phyloP scores from a whole-genome alignment of 2,113 vertebrate species.

The Serilophus lunatus region DNA sequence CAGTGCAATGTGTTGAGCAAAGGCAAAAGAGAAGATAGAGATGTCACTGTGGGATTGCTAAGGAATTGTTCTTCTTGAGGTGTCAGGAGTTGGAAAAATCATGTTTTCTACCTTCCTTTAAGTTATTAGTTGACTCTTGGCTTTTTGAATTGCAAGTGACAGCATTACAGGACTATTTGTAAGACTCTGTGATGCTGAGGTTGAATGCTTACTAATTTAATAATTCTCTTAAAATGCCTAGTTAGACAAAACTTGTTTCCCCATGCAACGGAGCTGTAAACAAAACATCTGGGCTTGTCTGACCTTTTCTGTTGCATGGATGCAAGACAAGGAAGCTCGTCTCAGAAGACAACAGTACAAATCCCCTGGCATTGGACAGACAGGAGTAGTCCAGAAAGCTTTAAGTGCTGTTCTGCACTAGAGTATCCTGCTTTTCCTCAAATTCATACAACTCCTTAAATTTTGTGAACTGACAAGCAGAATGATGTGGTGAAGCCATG shows the following conservation, averaged over 20 bases:
- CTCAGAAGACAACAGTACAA: neutral
- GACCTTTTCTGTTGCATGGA: neutral
- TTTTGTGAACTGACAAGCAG: neutral
- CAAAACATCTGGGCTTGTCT: neutral
- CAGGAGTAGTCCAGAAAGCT: neutral
- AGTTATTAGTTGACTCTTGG: neutral
- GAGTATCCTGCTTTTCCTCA: neutral
- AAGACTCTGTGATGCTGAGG: neutral
- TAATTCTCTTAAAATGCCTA: neutral
- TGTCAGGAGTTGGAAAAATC: neutral
- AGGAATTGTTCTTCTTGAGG: neutral
- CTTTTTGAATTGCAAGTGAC: neutral
- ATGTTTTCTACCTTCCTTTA: neutral
- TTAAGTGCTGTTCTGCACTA: neutral
- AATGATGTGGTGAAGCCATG: neutral
- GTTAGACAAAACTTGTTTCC: neutral
- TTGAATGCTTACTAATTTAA: neutral
- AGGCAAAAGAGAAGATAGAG: neutral
- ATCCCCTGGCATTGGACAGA: neutral
- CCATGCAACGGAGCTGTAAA: neutral
- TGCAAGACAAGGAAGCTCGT: neutral
- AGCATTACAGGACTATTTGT: neutral
- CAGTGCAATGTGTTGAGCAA: neutral
- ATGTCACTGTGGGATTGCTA: neutral
- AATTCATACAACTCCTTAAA: neutral